phyloP scores from a whole-genome alignment of 2,797 vertebrate genomes.

The Nasua narica region DNA sequence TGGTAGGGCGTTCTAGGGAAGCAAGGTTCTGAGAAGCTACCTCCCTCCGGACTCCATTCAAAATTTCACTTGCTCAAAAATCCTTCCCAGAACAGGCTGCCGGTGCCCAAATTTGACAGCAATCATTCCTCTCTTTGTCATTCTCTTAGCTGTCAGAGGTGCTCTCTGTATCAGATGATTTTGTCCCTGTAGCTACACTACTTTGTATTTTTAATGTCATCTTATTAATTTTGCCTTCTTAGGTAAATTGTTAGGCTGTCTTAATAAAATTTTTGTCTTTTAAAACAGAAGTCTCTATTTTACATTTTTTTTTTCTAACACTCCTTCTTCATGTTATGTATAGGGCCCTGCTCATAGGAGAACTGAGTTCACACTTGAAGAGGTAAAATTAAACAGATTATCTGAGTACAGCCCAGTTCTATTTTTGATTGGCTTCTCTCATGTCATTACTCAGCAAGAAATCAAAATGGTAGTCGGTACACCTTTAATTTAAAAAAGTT shows the following conservation, averaged over 20 bases:
- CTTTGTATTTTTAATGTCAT: conserved; percentile 42
- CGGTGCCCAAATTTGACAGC: not conserved
- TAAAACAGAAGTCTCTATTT: not conserved
- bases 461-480: conserved; percentile 5
- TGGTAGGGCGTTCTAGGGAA: not conserved
- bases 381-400: conserved; percentile 7
- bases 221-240: conserved; percentile 40
- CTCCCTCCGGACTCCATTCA: not conserved
- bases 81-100: not conserved
- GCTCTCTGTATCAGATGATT: not conserved
- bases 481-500: conserved; percentile 44
- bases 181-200: conserved; percentile 13
- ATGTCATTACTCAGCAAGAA: conserved; percentile 39
- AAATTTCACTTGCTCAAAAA: conserved; percentile 18
- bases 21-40: not conserved
- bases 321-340: not conserved
- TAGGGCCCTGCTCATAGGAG: not conserved
- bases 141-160: not conserved
- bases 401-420: not conserved
- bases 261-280: conserved; percentile 34
- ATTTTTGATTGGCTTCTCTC: conserved; percentile 33
- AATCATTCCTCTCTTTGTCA: not conserved
- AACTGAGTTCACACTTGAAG: not conserved
- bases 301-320: not conserved
- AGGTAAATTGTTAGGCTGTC: not conserved